Evolutionary conservation across 2,888 invertebrate genomes (phyloP), one percentile per base, ranked within the genome.

Genomic region (Laothoe populi): DNA sequence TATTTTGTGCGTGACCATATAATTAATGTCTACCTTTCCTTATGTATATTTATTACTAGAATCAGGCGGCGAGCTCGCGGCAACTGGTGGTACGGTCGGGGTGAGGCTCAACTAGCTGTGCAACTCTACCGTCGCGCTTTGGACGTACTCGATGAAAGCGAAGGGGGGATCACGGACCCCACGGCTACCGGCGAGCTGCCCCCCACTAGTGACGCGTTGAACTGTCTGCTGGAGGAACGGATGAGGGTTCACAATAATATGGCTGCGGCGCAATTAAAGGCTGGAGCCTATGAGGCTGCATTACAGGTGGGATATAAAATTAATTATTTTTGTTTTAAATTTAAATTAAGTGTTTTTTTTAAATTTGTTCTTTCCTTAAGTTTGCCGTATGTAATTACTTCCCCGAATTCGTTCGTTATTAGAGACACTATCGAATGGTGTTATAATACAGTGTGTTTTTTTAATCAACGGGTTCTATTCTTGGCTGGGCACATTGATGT

Each of bases 221-320:
- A 79, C 61, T 77, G 93, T 42, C 79, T 98, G 59, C 80, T 98
- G 35, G 97, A 97, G 61, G 97, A 97, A 78, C 92, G 97, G 67
- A 90, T 98, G 60, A 95, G 97, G 75, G 97, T 98, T 0, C 96
- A 96, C 77, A 98, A 98, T 82, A 99, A 99, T 83, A 95, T 98
- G 94, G 98, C 98, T 13, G 97, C 97, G 67, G 97, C 98, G 13
- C 98, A 98, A 88, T 94, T 98, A 70, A 98, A 97, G 93, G 95
- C 97, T 44, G 95, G 96, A 62, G 96, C 97, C 8, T 97, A 95
- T 81, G 97, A 97, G 72, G 96, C 97, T 10, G 98, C 98, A 5
- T 90, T 98, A 24, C 95, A 95, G 82, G 97, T 88, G 35, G 2
- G 0, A 5, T 26, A 23, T 24, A 13, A 7, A 2, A 5, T n/a